Percentiles rank a stretch among this genome's conserved stretches.
phyloP scores from a whole-genome alignment of 92 coral and sea anemone species.

The Palythoa grandiflora region DNA sequence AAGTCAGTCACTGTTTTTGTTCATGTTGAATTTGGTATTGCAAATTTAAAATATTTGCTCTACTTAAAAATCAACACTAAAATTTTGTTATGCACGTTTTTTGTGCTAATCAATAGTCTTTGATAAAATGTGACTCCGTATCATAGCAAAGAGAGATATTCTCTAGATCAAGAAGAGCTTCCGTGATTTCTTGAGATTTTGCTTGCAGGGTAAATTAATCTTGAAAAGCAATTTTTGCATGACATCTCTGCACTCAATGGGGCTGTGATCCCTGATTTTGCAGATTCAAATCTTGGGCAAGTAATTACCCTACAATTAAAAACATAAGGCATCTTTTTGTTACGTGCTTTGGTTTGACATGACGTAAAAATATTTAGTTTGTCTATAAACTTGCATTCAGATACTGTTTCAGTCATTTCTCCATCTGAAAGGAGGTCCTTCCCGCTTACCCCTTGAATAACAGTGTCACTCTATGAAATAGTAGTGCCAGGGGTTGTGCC shows the following conservation, averaged over 20 bases:
- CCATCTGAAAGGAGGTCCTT: slow-evolving; percentile 58
- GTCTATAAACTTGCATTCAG: slow-evolving; percentile 59
- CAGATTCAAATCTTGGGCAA: slow-evolving; percentile 17
- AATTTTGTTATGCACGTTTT: neutral
- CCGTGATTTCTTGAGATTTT: slow-evolving; percentile 9
- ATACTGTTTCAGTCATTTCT: slow-evolving; percentile 42
- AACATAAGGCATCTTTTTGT: slow-evolving; percentile 55
- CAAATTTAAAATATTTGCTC: slow-evolving; percentile 37
- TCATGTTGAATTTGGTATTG: slow-evolving; percentile 44
- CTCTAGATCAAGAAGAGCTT: slow-evolving; percentile 5
- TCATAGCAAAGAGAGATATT: slow-evolving; percentile 2
- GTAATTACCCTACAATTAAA: slow-evolving; percentile 13
- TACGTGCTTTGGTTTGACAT: slow-evolving; percentile 65
- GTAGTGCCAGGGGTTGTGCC: slow-evolving; percentile 59
- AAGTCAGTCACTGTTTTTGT: slow-evolving; percentile 42
- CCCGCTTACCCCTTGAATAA: slow-evolving; percentile 46
- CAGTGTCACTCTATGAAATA: slow-evolving; percentile 49
- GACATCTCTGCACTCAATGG: slow-evolving; percentile 49
- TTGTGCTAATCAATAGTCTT: neutral
- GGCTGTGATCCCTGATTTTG: slow-evolving; percentile 57
- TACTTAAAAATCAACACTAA: slow-evolving; percentile 33
- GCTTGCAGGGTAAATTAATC: slow-evolving; percentile 27
- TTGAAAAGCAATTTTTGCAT: slow-evolving; percentile 6
- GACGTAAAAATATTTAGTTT: slow-evolving; percentile 47
- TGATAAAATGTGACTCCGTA: neutral